These are phyloP conservation scores for Drosophila nikananu DNA, from an alignment of 1,140 invertebrate genomes.

Conservation along the genomic window DNA sequence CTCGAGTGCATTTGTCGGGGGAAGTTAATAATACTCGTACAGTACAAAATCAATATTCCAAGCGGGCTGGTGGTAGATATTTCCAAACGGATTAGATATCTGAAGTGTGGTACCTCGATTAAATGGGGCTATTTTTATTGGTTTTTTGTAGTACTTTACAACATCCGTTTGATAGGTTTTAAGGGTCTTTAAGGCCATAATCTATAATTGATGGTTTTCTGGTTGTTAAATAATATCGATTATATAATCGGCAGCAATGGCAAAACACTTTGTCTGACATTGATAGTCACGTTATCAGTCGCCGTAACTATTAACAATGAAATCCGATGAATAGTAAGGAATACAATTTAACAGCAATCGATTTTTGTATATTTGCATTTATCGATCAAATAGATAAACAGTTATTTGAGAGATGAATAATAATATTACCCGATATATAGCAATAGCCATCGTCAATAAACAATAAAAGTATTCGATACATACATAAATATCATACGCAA, in stretches of 20 bases:
- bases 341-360: no score
- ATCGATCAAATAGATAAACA: no score
- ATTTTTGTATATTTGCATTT: no score
- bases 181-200: neutral
- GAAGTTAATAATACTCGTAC: conserved; percentile 2
- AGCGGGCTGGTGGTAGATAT: neutral
- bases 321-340: no score
- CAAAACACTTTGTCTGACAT: neutral
- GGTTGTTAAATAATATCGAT: neutral
- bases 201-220: neutral
- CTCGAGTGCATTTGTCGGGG: conserved; percentile 26
- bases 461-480: no score
- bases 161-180: neutral
- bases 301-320: no score
- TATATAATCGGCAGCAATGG: neutral
- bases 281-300: neutral
- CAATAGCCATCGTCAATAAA: no score
- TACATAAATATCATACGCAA: no score
- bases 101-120: conserved; percentile 2
- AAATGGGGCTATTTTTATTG: neutral
- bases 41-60: neutral
- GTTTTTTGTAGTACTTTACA: neutral
- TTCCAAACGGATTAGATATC: conserved; percentile 24
- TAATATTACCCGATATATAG: no score
- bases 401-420: no score